Percentiles rank a stretch among this genome's conserved stretches.
These are phyloP conservation scores for Calliphora vicina DNA, from an alignment of 1,140 invertebrate species.

Conservation along the genomic window DNA sequence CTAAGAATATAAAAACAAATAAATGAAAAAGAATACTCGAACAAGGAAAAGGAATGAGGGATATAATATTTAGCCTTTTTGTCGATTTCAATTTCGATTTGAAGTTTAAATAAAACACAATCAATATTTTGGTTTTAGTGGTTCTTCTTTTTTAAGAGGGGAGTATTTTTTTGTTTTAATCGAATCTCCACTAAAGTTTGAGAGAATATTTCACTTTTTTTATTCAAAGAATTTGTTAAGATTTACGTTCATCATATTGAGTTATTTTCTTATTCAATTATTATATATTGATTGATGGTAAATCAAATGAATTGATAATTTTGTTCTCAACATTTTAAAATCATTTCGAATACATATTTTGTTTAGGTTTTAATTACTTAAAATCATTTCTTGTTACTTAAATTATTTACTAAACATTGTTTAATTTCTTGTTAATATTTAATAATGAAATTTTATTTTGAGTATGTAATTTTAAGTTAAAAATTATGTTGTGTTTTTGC, in stretches of 20 bases:
- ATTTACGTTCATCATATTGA: neutral
- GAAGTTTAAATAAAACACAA: slow-evolving; percentile 56
- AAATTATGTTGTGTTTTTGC: slow-evolving; percentile 8
- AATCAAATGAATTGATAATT: slow-evolving; percentile 56
- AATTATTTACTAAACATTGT: slow-evolving; percentile 26
- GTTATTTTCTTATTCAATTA: slow-evolving; percentile 55
- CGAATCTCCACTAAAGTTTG: slow-evolving; percentile 39
- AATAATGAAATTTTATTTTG: slow-evolving; percentile 49
- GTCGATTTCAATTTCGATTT: no score
- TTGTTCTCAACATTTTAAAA: slow-evolving; percentile 38
- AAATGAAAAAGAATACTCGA: neutral
- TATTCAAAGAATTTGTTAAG: slow-evolving; percentile 51
- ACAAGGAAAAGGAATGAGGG: neutral
- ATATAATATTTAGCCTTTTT: neutral
- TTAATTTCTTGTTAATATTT: slow-evolving; percentile 49
- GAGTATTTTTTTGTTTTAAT: slow-evolving; percentile 18
- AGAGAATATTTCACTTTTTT: slow-evolving; percentile 45
- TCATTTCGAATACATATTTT: slow-evolving; percentile 44
- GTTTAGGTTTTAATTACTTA: slow-evolving; percentile 42
- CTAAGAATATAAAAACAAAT: neutral
- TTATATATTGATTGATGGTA: slow-evolving; percentile 61
- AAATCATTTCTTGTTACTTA: neutral
- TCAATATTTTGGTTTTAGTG: slow-evolving; percentile 40
- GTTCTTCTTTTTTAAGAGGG: slow-evolving; percentile 41
- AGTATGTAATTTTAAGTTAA: slow-evolving; percentile 30